Evolutionary conservation across 2,113 vertebrate species (phyloP), one percentile per base, ranked within the genome.

Genomic region (Pelecanus crispus): DNA sequence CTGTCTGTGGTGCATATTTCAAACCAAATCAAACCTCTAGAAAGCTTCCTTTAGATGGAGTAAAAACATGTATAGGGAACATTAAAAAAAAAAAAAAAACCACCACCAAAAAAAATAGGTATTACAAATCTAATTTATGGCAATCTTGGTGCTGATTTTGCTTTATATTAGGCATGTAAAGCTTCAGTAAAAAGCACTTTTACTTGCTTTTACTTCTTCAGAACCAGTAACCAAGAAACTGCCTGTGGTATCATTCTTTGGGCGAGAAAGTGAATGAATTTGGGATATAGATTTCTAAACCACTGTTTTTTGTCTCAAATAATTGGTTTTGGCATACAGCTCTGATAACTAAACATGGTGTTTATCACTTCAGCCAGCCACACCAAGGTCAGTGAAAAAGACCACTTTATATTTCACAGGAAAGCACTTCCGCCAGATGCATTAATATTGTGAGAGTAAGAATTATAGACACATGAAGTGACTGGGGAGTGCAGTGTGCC

Each of bases 331-430:
- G 83, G 44, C 49, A 42, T 58, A 68, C 34, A 72, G 16, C 13
- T 89, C 62, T 85, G 53, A 50, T 70, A 91, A 5, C 38, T 94
- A 84, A 90, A 42, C 28, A 7, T 21, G 31, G 45, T 80, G 40
- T 94, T 95, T 95, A 49, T 92, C 73, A 68, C 53, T 92, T 78
- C 29, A 72, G 73, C 49, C 72, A 92, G 72, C 80, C 80, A 91
- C 62, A 56, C 56, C 70, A 84, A 94, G 80, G 80, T 92, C 61
- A 75, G 52, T 68, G 94, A 81, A 91, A 92, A 75, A 84, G 52
- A 67, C 40, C 3, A 2, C 36, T 86, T 79, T 92, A 12, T 79
- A 67, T 88, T 90, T 88, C 66, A 87, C 40, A 85, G 61, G 70
- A 65, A 94, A 71, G 52, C 45, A 26, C 65, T 94, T 91, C 65